Evolutionary conservation across 2,113 vertebrate genomes (phyloP), one percentile per base, ranked within the genome.

Genomic region (Leptobrachium leishanense): DNA sequence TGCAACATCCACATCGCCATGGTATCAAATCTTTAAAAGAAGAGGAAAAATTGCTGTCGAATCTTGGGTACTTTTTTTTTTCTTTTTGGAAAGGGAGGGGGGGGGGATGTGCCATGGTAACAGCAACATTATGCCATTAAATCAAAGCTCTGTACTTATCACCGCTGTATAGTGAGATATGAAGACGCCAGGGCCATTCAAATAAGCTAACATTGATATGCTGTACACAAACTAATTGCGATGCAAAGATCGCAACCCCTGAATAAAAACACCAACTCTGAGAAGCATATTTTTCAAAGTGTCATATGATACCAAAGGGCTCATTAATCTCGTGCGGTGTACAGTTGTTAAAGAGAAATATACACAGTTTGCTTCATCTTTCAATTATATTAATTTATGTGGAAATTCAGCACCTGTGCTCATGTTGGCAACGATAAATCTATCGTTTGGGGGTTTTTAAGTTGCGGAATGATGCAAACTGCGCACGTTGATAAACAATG

Each of bases 261-360:
- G 57, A 72, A 79, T 53, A 43, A 72, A 79, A 72, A 79, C 42
- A 39, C 68, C 68, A 79, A 64, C 54, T 70, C 59, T 72, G 50
- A 79, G 62, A 59, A 72, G 44, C 68, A 71, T 41, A 72, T 79
- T 79, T 72, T 79, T 71, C 76, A 79, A 43, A 53, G 76, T 72
- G 68, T 62, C 68, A 71, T 72, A 79, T 43, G 76, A 64, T 46
- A 63, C 69, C 76, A 54, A 79, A 65, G 76, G 50, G 41, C 50
- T 79, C 76, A 72, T 79, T 72, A 71, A 79, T 72, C 68, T 79
- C 42, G 9, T 57, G 68, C 68, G 68, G 70, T 72, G 12, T 62
- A 1, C 1, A 2, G 10, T n/a, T n/a, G 54, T 54, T 59, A 68
- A 77, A 69, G 76, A 59, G 57, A 50, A 50, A 77, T 62, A 71